phyloP scores from a whole-genome alignment of 2,113 vertebrate genomes.

The Dasyprocta punctata region DNA sequence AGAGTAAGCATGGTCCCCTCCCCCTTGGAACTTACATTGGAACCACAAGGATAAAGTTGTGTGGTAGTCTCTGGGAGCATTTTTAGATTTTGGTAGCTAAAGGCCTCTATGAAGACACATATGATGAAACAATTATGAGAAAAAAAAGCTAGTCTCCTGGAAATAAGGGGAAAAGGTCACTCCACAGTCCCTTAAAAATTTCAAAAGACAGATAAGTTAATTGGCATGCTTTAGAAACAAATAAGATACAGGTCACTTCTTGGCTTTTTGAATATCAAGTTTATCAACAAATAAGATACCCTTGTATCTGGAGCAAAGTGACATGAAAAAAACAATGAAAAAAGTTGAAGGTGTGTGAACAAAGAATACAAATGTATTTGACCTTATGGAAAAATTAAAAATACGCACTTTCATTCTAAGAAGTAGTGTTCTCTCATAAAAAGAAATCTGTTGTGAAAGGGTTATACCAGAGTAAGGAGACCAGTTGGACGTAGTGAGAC shows the following conservation, averaged over 20 bases:
- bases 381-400: neutral
- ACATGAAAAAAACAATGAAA: neutral
- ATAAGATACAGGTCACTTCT: neutral
- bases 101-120: neutral
- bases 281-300: neutral
- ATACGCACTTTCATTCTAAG: neutral
- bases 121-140: neutral
- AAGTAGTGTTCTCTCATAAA: neutral
- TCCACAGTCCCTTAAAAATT: neutral
- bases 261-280: neutral
- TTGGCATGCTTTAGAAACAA: neutral
- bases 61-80: neutral
- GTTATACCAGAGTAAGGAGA: neutral
- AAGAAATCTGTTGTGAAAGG: neutral
- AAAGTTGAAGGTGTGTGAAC: neutral
- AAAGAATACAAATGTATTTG: neutral
- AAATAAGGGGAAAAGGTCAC: neutral
- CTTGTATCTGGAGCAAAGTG: neutral
- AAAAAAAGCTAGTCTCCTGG: neutral
- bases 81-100: neutral
- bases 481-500: neutral
- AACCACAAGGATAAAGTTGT: neutral
- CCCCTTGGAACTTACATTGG: neutral
- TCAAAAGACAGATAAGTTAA: neutral
- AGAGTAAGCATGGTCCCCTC: accelerated